Base-by-base conservation (phyloP, 2,888 invertebrate genomes). In the Euspilapteryx auroguttella region DNA sequence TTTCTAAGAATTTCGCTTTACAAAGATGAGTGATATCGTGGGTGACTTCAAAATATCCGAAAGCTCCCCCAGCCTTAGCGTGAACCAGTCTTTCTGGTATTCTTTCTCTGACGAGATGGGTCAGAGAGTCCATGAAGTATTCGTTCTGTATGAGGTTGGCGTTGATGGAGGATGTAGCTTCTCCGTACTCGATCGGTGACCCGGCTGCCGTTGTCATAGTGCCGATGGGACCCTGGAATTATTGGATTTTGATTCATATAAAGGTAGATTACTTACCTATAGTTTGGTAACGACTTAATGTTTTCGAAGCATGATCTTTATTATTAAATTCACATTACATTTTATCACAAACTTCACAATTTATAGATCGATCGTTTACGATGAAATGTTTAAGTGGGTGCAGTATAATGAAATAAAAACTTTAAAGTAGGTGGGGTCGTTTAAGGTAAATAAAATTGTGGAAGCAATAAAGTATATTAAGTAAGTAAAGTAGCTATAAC, bases 81-180 rank as follows among this genome's bases (percentile, higher is more conserved):
- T 94, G 94, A 1, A 93, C 94, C 0, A 94, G 86, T 34, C 95
- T 80, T 55, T 95, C 94, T 0, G 95, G 94, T 40, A 95, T 94
- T 30, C 94, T 80, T 58, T 96, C 95, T 11, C 93, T 76, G 44
- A 84, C 83, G 42, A 94, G 89, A 50, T 92, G 87, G 0, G 86
- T 78, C 34, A 89, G 56, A 44, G 87, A 85, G 41, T 89, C 89
- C 34, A 89, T 49, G 37, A 83, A 84, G 27, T 82, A 81, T 37
- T 83, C 81, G 59, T 95, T 95, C 54, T 91, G 87, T 4, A 94
- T 59, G 2, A 96, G 71, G 14, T 82, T 71, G 1, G 83, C 81
- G 1, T 95, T 95, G 2, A 85, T 85, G 0, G 93, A 90, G 40
- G 86, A 61, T 28, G 81, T 79, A 24, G 87, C 86, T 29, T 78